A percentile compares a stretch with the other conserved stretches of the same genome.
phyloP scores from a whole-genome alignment of 2,888 invertebrate species.

The Cryptus armator region DNA sequence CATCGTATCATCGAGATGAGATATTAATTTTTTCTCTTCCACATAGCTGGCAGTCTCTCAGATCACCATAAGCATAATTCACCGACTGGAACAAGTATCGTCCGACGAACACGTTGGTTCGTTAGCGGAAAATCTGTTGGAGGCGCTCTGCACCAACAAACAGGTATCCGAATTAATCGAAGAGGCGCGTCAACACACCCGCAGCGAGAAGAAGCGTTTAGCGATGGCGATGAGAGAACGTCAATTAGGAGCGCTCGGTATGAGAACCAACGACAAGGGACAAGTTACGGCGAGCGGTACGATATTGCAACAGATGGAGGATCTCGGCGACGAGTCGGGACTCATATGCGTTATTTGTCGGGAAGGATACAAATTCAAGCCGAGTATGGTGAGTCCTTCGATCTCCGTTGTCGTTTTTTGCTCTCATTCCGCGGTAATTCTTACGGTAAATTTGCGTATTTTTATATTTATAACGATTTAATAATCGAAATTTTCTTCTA shows the following conservation, averaged over 20 bases:
- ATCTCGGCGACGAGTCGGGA: constrained; percentile 97
- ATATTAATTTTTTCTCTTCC: constrained; percentile 64
- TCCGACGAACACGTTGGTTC: constrained; percentile 99
- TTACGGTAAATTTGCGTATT: too few relatives aligned
- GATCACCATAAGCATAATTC: constrained; percentile 97
- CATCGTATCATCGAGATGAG: background rate
- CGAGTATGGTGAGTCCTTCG: constrained; percentile 89
- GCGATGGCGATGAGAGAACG: constrained; percentile 99
- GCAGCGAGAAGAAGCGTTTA: constrained; percentile 97
- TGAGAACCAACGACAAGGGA: constrained; percentile 98
- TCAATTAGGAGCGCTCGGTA: constrained; percentile 97
- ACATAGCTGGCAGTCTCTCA: constrained; percentile 92
- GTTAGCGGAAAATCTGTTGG: constrained; percentile 97
- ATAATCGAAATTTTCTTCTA: constrained; percentile 19
- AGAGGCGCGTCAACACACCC: constrained; percentile 96
- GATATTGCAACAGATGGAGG: constrained; percentile 97
- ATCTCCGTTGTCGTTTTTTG: background rate
- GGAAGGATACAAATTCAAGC: constrained; percentile 98
- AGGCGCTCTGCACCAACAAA: constrained; percentile 92
- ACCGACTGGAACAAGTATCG: constrained; percentile 98
- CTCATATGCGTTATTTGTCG: constrained; percentile 98
- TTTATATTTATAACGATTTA: constrained; percentile 1
- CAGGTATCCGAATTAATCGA: constrained; percentile 95
- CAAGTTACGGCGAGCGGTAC: constrained; percentile 97
- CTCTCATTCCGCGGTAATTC: too few relatives aligned